Evolutionary conservation across 2,113 vertebrate species (phyloP), one percentile per base, ranked within the genome.

Genomic region (Riparia riparia): DNA sequence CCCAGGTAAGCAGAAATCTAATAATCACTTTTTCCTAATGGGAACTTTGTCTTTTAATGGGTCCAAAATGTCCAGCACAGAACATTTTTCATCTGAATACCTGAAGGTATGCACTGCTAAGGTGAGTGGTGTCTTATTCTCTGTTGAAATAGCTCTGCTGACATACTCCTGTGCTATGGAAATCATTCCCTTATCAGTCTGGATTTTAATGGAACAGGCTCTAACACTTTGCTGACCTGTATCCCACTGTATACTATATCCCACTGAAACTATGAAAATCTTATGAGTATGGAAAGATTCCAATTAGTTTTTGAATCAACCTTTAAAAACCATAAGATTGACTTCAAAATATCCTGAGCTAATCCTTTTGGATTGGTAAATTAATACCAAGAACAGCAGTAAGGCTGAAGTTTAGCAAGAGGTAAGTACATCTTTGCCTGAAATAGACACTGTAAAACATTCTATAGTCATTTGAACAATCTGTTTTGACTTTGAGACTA

Each of bases 11-110:
- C 7, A 78, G 68, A 81, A 89, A 73, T 12, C 16, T 72, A 82
- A 56, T 10, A 9, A 28, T 64, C 9, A 31, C 2, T 64, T 47
- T 12, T 78, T 87, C 42, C 90, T 42, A 80, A 39, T 12, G 8
- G 28, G 12, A 82, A 29, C 3, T 42, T 57, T n/a, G 14, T 44
- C 18, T 50, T 13, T 57, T 37, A 69, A n/a, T 6, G 54, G 2
- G 4, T 60, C 25, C 5, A 15, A 65, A 88, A 47, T 11, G 29
- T 65, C 12, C 7, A 76, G 6, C 32, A 66, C 13, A 0, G 0
- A 85, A 83, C 28, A 72, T 20, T 90, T 88, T 15, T 47, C 13
- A 39, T 19, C 9, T 21, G 26, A 66, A 66, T 17, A 25, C 16
- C 65, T 54, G 17, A 53, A 66, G 39, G 28, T 37, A 70, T 2